phyloP scores from a whole-genome alignment of 2,888 invertebrate genomes.

The Sphinx pinastri region DNA sequence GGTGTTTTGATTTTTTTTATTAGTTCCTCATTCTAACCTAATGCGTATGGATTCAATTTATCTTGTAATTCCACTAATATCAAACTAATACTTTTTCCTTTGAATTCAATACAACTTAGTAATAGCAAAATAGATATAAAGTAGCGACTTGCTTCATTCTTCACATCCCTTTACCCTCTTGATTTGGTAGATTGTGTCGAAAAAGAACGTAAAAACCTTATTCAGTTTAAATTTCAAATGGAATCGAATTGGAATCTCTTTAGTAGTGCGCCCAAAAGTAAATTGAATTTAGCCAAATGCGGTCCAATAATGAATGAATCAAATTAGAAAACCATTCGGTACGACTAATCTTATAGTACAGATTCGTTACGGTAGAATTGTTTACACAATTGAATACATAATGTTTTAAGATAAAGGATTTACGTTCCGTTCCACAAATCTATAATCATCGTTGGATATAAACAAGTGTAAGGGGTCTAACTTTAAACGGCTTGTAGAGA shows the following conservation, averaged over 20 bases:
- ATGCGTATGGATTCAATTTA: no score
- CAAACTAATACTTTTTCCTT: no score
- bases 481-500: no score
- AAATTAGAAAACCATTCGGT: conserved; percentile 36
- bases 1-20: no score
- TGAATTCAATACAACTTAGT: background rate
- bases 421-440: background rate
- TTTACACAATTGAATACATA: conserved; percentile 5
- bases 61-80: no score
- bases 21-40: no score
- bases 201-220: conserved; percentile 44
- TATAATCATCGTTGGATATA: no score
- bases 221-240: conserved; percentile 51
- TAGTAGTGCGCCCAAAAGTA: conserved; percentile 54
- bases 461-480: no score
- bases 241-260: conserved; percentile 54
- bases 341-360: conserved; percentile 33
- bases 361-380: conserved; percentile 23
- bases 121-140: background rate
- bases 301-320: conserved; percentile 48
- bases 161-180: conserved; percentile 12
- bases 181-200: conserved; percentile 19
- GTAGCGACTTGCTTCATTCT: background rate
- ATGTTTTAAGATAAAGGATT: background rate
- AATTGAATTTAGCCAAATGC: conserved; percentile 57